Evolutionary conservation across 1,140 invertebrate genomes (phyloP).

Genomic region (Tetramorium parvispinum): DNA sequence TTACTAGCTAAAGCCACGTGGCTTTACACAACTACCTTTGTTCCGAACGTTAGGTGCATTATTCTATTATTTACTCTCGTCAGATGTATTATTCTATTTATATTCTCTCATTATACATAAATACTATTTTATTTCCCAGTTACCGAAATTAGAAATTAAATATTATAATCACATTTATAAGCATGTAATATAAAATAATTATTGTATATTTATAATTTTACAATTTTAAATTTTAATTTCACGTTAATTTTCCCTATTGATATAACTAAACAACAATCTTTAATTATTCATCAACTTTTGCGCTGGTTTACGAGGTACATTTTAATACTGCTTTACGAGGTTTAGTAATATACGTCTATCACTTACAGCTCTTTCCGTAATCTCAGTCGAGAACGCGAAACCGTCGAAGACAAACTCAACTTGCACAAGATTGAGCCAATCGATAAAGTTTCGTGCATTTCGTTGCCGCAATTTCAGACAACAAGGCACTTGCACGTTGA

Average conservation of each 20-base stretch:
- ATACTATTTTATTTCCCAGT: neutral
- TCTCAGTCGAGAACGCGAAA: slow-evolving; percentile 1
- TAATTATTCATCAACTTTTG: neutral
- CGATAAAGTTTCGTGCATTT: slow-evolving; percentile 42
- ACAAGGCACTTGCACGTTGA: slow-evolving; percentile 54
- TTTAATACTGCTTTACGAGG: neutral
- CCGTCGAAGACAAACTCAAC: slow-evolving; percentile 37
- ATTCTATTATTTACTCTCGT: slow-evolving; percentile 12
- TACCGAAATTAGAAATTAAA: neutral
- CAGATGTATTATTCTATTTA: neutral
- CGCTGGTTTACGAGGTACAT: neutral
- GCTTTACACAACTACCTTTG: slow-evolving; percentile 25
- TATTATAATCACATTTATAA: neutral
- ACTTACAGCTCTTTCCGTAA: neutral
- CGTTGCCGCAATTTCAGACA: slow-evolving; percentile 52
- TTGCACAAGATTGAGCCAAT: slow-evolving; percentile 33
- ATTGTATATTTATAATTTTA: neutral
- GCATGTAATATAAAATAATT: neutral
- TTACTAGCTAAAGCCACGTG: slow-evolving; percentile 31
- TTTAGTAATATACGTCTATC: neutral
- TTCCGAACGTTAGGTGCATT: slow-evolving; percentile 1
- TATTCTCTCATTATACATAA: neutral
- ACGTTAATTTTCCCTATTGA: neutral
- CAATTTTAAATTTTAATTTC: neutral
- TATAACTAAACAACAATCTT: neutral